Percentiles rank a stretch among this genome's conserved stretches.
These are phyloP conservation scores for Ochropacha duplaris DNA, from an alignment of 2,888 invertebrate genomes.

Conservation along the genomic window DNA sequence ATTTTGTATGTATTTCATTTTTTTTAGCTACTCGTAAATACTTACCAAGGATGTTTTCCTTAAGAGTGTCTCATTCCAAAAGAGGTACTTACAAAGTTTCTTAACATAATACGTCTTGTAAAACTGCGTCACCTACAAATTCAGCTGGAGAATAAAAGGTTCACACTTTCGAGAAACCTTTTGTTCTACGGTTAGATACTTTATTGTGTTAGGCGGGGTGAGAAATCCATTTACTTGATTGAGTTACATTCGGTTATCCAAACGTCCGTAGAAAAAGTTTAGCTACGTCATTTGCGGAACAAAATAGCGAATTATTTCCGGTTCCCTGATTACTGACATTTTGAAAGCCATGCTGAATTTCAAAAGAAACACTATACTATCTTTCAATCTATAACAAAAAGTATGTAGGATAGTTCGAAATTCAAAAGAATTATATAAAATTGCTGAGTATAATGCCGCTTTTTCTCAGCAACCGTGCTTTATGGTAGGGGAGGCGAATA, in stretches of 20 bases:
- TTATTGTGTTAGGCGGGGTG: slow-evolving; percentile 29
- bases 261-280: slow-evolving; percentile 2
- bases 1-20: no score
- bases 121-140: background rate
- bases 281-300: slow-evolving; percentile 11
- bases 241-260: slow-evolving; percentile 23
- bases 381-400: no score
- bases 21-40: no score
- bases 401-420: no score
- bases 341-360: background rate
- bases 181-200: slow-evolving; percentile 4
- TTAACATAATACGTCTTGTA: background rate
- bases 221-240: slow-evolving; percentile 36
- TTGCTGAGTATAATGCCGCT: no score
- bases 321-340: background rate
- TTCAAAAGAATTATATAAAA: no score
- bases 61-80: background rate
- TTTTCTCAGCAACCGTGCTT: no score
- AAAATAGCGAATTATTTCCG: slow-evolving; percentile 3
- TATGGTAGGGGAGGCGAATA: no score
- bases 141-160: slow-evolving; percentile 4
- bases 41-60: background rate
- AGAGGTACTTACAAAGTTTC: no score
- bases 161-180: background rate
- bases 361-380: no score